Evolutionary conservation across 2,113 vertebrate species (phyloP), one percentile per base, ranked within the genome.

Genomic region (Shinisaurus crocodilurus): DNA sequence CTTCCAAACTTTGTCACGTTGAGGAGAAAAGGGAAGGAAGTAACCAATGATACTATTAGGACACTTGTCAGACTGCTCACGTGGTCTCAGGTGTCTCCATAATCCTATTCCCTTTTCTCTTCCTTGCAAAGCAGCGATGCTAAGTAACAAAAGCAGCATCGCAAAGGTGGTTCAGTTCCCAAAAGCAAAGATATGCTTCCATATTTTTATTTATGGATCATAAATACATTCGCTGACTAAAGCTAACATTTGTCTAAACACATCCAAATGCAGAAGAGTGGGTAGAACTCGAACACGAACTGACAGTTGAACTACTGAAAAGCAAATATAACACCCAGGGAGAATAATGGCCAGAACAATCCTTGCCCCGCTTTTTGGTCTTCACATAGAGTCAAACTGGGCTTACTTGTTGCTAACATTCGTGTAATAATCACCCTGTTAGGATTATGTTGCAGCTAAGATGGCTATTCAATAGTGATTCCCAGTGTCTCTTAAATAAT

Each of bases 231-330:
- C n/a, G n/a, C n/a, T n/a, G n/a, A n/a, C n/a, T n/a, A n/a, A n/a
- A n/a, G n/a, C n/a, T n/a, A n/a, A 69, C n/a, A 69, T 34, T 92
- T 93, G 74, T 86, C 82, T 93, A 91, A 82, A 86, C 9, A 72
- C 45, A 50, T 74, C 85, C 32, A 54, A 67, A 92, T 50, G 88
- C 20, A 91, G 7, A 43, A 63, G 92, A 88, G 34, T 83, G 43
- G 76, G 89, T 88, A 86, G 60, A 92, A 43, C 40, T 25, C 63
- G 72, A 89, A 88, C 29, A 75, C 37, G n/a, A 87, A 79, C 0
- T 67, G 85, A 83, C n/a, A 54, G 25, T 65, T 84, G 87, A 85
- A 12, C 48, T 90, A 16, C 54, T 13, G 65, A 65, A 45, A 81
- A 91, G 91, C 40, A 54, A 75, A 27, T 20, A 86, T 85, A 15